phyloP scores from a whole-genome alignment of 2,113 vertebrate species.

The Ascaphus truei region DNA sequence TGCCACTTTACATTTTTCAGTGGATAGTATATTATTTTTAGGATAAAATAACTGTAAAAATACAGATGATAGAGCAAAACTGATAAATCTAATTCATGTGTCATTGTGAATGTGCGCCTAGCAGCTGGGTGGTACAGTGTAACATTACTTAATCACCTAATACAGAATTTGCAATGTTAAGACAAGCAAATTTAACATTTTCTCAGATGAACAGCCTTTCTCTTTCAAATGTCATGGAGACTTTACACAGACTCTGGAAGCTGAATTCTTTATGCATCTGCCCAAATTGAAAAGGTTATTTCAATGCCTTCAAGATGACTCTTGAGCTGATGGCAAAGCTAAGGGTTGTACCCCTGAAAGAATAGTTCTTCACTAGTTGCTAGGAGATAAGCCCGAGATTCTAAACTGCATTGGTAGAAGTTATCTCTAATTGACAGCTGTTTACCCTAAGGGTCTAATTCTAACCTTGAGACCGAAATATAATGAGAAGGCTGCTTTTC shows the following conservation, averaged over 20 bases:
- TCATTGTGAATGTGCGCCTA: constrained; percentile 2
- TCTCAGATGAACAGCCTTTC: constrained; percentile 20
- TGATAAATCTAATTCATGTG: neutral
- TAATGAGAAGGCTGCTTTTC: constrained; percentile 88
- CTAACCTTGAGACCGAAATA: constrained; percentile 84
- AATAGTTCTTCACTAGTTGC: constrained; percentile 78
- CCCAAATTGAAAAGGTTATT: constrained; percentile 67
- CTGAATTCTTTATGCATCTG: constrained; percentile 59
- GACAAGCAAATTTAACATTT: constrained; percentile 42
- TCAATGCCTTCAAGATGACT: constrained; percentile 60
- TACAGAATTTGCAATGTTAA: constrained; percentile 28
- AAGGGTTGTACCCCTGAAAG: constrained; percentile 69
- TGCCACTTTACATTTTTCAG: too few species aligned
- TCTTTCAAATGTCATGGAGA: constrained; percentile 48
- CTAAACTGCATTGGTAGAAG: constrained; percentile 72
- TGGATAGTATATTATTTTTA: too few species aligned
- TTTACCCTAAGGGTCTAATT: constrained; percentile 90
- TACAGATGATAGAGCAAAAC: neutral
- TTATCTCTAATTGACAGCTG: constrained; percentile 98
- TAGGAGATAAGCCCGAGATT: constrained; percentile 88
- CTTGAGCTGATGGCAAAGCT: constrained; percentile 58
- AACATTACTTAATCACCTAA: constrained; percentile 37
- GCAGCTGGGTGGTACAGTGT: constrained; percentile 27
- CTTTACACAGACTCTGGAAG: constrained; percentile 42
- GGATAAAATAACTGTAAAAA: too few species aligned